phyloP scores from a whole-genome alignment of 2,888 invertebrate species.

The Lydus trimaculatus region DNA sequence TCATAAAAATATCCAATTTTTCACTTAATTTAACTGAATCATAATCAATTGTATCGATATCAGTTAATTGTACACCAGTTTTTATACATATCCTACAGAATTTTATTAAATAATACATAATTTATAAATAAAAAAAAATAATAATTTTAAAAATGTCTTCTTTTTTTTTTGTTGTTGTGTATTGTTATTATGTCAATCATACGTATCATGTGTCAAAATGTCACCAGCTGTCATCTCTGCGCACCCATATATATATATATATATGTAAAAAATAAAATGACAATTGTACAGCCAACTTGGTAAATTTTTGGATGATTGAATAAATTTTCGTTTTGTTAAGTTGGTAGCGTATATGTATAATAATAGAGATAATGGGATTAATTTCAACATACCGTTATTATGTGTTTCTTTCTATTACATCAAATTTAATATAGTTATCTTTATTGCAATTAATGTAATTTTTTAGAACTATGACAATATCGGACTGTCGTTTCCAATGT shows the following conservation, averaged over 20 bases:
- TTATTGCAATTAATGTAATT: neutral
- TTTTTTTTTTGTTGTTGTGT: conserved; percentile 32
- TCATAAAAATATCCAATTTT: conserved; percentile 56
- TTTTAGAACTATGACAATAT: too few species aligned
- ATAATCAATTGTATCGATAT: conserved; percentile 53
- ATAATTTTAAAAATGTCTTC: neutral
- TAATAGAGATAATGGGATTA: neutral
- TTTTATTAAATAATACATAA: conserved; percentile 58
- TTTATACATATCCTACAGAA: conserved; percentile 59
- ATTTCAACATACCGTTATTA: neutral
- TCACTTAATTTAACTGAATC: conserved; percentile 56
- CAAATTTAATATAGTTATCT: neutral
- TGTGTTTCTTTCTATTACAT: neutral
- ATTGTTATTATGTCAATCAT: conserved; percentile 56
- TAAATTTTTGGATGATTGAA: neutral
- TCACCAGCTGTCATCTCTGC: conserved; percentile 52
- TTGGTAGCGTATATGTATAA: neutral
- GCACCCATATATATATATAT: too few species aligned
- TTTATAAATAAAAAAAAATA: conserved; percentile 33
- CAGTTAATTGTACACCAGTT: conserved; percentile 51
- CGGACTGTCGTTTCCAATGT: too few species aligned
- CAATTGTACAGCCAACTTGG: conserved; percentile 28
- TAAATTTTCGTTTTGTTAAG: neutral
- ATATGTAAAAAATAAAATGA: conserved; percentile 44
- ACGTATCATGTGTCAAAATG: conserved; percentile 58